Base-by-base conservation (phyloP, 1,140 invertebrate species). In the Luehdorfia chinensis region DNA sequence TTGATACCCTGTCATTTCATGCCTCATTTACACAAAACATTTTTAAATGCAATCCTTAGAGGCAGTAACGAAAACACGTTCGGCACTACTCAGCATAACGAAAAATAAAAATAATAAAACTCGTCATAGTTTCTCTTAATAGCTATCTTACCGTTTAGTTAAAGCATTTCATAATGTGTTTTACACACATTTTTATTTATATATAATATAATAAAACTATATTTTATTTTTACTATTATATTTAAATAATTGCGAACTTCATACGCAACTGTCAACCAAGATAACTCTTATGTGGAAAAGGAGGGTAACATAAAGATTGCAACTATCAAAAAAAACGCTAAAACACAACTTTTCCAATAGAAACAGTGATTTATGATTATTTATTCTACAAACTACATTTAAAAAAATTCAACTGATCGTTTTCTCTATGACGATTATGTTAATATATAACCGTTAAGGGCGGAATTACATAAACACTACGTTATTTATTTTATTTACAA, bases 1-100 rank as follows among this genome's bases (percentile, higher is more conserved):
- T 54, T 60, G 63, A 70, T 78, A 78, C 77, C 75, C 75, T 78
- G 75, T 75, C 66, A 71, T 76, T 76, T 76, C 77, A 74, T 74
- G 72, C 75, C 71, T 55, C 49, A 60, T 66, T 52, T 34, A 50
- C 50, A 54, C 23, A 46, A 61, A 60, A 50, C 27, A 19, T 55
- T 37, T 43, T 49, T 73, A 80, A 75, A 77, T 75, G 69, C 72
- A 59, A 65, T 25, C 47, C 33, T 15, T 52, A 37, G 18, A 66
- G 62, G 52, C 59, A 55, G 39, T 34, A 50, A 44, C 19, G 18
- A 28, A 34, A n/a, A 50, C 21, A 39, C 25, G 23, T 33, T 39
- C 39, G 45, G 33, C 33, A 31, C 41, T 41, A 43, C 49, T 37
- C 36, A 30, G 44, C n/a, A n/a, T 19, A 27, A 43, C 23, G 14